Evolutionary conservation across 2,113 vertebrate species (phyloP), one percentile per base, ranked within the genome.

Genomic region (Python bivittatus): DNA sequence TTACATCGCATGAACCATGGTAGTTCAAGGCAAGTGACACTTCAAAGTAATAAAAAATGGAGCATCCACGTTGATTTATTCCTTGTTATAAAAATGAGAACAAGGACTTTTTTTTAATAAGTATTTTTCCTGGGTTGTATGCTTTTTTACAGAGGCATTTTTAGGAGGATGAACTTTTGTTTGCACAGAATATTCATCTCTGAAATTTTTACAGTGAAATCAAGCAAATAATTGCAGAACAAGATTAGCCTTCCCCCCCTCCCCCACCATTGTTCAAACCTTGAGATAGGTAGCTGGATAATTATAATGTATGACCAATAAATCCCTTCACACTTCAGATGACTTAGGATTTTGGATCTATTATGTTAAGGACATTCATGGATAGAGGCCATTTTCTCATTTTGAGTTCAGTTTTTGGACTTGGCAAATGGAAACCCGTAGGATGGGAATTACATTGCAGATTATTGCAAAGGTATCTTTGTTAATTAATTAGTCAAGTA

Each of bases 231-330:
- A 88, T 90, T 20, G 9, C n/a, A 91, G 42, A 61, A 88, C 60
- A 33, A n/a, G n/a, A 79, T 91, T 68, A 88, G n/a, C n/a, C n/a
- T n/a, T n/a, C 23, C 23, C 23, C 6, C 6, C 5, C 56, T 22
- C 22, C 11, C 2, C 17, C 3, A 15, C 4, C 48, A 38, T 91
- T 88, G 52, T 48, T 93, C 68, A 89, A 89, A 44, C 91, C 68
- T 93, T 93, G 85, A 93, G 92, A 94, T 92, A 86, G 27, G 94
- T 93, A 91, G 86, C 79, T 61, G 29, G 88, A 90, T 94, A 92
- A 94, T 94, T 93, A 95, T 53, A 91, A 93, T 93, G 92, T 91
- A 86, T 85, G 72, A 15, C 93, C 27, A 92, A 93, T 93, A 84
- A 92, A 88, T 61, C 53, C n/a, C 83, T 88, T 12, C 29, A 38